Percentiles rank a stretch among this genome's conserved stretches.
Evolutionary conservation across 2,888 invertebrate genomes (phyloP).

Genomic region (Pyrrhia umbra): DNA sequence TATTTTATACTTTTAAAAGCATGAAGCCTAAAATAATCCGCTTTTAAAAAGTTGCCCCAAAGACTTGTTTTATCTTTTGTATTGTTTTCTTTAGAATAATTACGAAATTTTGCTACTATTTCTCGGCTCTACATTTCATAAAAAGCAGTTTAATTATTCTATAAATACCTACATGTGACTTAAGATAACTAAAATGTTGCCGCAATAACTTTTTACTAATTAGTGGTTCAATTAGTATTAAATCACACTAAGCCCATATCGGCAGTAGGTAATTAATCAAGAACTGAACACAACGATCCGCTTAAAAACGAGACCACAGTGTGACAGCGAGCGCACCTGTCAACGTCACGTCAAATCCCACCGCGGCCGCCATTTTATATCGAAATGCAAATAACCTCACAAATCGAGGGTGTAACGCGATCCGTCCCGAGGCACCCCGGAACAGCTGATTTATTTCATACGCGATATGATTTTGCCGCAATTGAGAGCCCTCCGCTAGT

Average conservation of each 20-base stretch:
- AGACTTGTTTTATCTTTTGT: constrained; percentile 38
- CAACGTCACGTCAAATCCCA: constrained; percentile 85
- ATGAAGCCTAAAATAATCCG: constrained; percentile 56
- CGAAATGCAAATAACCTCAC: constrained; percentile 85
- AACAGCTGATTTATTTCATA: constrained; percentile 87
- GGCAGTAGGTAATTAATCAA: constrained; percentile 69
- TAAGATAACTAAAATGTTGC: background rate
- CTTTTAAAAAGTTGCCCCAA: constrained; percentile 40
- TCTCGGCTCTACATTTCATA: no score
- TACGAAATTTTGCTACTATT: no score
- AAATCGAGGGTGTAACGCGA: constrained; percentile 87
- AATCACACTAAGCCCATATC: constrained; percentile 31
- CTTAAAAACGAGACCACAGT: constrained; percentile 72
- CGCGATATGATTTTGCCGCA: constrained; percentile 87
- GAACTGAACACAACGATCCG: constrained; percentile 66
- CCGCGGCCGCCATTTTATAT: constrained; percentile 83
- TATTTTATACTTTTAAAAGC: constrained; percentile 60
- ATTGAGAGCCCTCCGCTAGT: constrained; percentile 76
- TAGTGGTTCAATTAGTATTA: constrained; percentile 6
- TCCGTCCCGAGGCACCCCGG: constrained; percentile 78
- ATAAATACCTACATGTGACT: no score
- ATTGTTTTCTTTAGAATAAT: background rate
- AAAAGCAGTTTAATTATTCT: no score
- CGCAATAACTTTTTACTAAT: background rate
- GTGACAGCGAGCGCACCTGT: constrained; percentile 81